phyloP scores from a whole-genome alignment of 35 echinoderm and acorn worm species.

The Apostichopus parvimensis region DNA sequence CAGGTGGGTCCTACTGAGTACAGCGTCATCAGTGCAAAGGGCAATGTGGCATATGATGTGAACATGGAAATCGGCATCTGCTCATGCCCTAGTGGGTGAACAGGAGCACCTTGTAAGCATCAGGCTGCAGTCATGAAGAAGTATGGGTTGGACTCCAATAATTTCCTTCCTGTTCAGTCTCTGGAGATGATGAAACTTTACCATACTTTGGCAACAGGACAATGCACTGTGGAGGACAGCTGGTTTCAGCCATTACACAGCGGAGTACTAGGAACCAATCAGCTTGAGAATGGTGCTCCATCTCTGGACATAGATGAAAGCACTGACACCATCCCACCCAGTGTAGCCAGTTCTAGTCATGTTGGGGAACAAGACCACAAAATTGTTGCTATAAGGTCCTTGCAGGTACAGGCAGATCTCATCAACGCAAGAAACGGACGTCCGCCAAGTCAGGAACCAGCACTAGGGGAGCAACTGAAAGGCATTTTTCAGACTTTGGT shows the following conservation, averaged over 20 bases:
- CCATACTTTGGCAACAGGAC: constrained; percentile 29
- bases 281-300: constrained; percentile 3
- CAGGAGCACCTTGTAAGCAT: constrained; percentile 64
- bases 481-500: neutral
- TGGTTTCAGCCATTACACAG: constrained; percentile 14
- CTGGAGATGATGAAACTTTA: constrained; percentile 13
- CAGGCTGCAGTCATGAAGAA: constrained; percentile 61
- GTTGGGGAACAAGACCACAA: neutral
- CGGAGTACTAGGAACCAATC: neutral
- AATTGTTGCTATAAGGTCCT: too few relatives aligned
- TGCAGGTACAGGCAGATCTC: neutral
- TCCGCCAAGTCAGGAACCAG: constrained; percentile 6
- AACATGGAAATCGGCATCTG: constrained; percentile 43
- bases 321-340: too few relatives aligned
- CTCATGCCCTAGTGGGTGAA: constrained; percentile 54
- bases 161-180: constrained; percentile 42
- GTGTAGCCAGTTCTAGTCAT: neutral
- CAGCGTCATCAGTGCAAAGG: constrained; percentile 30
- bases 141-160: constrained; percentile 17
- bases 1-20: neutral
- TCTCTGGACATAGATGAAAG: neutral
- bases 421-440: neutral
- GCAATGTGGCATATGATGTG: constrained; percentile 34
- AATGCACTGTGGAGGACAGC: constrained; percentile 6
- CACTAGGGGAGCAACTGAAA: constrained; percentile 3